Evolutionary conservation across 2,113 vertebrate species (phyloP).

Genomic region (Hippocampus guttulatus): DNA sequence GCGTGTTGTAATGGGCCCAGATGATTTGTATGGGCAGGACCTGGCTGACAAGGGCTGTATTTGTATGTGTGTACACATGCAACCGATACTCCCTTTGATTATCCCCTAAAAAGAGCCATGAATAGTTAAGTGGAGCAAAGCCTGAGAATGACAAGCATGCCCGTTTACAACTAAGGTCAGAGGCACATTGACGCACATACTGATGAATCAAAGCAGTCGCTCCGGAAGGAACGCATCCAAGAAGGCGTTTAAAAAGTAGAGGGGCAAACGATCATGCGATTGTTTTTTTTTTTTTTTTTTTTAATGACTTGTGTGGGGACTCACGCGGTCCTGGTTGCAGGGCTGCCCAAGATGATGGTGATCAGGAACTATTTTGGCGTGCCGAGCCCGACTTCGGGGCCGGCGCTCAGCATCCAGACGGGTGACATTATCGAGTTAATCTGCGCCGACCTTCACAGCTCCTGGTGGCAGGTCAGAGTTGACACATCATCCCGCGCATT

Average conservation of each 20-base stretch:
- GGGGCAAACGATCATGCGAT: not conserved
- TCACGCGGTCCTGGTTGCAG: conserved; percentile 56
- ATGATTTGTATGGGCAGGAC: conserved; percentile 26
- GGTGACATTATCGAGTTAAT: conserved; percentile 90
- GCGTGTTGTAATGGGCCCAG: conserved; percentile 20
- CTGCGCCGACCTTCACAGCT: conserved; percentile 83
- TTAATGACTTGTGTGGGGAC: not conserved
- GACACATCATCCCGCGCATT: not conserved
- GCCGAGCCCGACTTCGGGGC: conserved; percentile 80
- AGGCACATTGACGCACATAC: not conserved
- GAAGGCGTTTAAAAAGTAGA: not conserved
- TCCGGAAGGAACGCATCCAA: not conserved
- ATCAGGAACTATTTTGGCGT: conserved; percentile 82
- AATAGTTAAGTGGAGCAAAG: conserved; percentile 39
- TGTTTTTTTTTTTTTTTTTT: not conserved
- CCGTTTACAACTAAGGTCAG: conserved; percentile 12
- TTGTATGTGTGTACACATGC: conserved; percentile 15
- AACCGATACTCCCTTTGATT: conserved; percentile 28
- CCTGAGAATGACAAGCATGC: conserved; percentile 26
- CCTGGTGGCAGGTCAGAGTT: conserved; percentile 90
- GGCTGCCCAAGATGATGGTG: conserved; percentile 90
- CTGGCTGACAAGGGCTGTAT: conserved; percentile 9
- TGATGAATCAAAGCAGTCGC: not conserved
- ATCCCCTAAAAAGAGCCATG: conserved; percentile 27
- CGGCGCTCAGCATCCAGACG: conserved; percentile 79